Evolutionary conservation across 1,140 invertebrate species (phyloP).

Genomic region (Manduca sexta): DNA sequence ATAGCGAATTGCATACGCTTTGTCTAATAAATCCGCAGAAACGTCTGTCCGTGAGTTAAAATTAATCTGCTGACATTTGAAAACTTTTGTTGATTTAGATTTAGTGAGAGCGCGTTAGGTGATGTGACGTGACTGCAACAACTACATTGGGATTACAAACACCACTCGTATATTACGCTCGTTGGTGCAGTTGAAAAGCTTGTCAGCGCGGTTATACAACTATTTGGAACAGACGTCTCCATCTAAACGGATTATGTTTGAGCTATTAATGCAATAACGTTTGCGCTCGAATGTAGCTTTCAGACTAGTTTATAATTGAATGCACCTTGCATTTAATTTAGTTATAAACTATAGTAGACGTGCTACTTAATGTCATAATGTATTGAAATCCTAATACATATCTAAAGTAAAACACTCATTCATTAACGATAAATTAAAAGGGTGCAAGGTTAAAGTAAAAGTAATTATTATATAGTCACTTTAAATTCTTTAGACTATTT

Average conservation of each 20-base stretch:
- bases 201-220: slow-evolving; percentile 55
- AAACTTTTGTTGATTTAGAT: slow-evolving; percentile 50
- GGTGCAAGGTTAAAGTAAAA: no score
- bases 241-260: slow-evolving; percentile 45
- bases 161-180: slow-evolving; percentile 49
- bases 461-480: no score
- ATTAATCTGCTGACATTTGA: slow-evolving; percentile 58
- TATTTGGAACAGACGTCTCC: slow-evolving; percentile 34
- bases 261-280: slow-evolving; percentile 17
- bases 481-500: no score
- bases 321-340: no score
- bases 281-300: no score
- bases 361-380: no score
- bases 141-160: slow-evolving; percentile 39
- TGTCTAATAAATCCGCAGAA: no score
- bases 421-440: no score
- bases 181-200: slow-evolving; percentile 41
- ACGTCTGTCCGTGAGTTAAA: slow-evolving; percentile 17
- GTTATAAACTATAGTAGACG: no score
- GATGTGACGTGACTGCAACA: slow-evolving; percentile 37
- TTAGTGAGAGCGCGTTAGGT: slow-evolving; percentile 27
- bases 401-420: no score
- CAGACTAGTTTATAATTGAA: no score
- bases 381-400: no score
- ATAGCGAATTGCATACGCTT: slow-evolving; percentile 6